Base-by-base conservation (phyloP, 2,113 vertebrate genomes). In the Hymenochirus boettgeri region DNA sequence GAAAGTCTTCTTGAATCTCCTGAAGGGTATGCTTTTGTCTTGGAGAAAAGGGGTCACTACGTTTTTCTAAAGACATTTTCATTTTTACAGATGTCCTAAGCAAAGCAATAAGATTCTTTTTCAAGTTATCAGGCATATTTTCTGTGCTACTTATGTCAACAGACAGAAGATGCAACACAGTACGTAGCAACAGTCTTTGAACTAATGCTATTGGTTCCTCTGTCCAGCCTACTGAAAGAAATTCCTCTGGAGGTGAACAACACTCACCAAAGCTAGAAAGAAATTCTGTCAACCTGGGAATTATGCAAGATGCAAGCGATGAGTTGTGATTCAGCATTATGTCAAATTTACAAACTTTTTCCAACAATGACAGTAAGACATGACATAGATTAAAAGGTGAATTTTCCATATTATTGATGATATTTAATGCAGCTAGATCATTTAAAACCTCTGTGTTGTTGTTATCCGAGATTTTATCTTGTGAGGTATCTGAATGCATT, bases 321-420 rank as follows among this genome's bases (percentile, higher is more conserved):
- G 93, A 92, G 72, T 82, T 93, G 76, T 90, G 92, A 81, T 90
- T 97, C 66, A 95, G 84, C 74, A 78, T 75, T 80, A 89, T 84
- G 82, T 99, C 95, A 76, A 97, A 94, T 63, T 89, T 94, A 69
- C 92, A 97, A 48, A 99, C 91, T 65, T 99, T 99, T 78, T 97
- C 93, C 58, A 99, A 72, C 25, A 98, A 82, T 12, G 94, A 97
- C 17, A 99, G 77, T 56, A 99, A 82, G 57, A 99, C 90, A 27
- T 77, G 86, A 75, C 96, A 97, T 61, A 99, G 86, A 54, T 96
- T 92, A 76, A 98, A 98, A 5, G 95, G 91, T 6, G 96, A 96
- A 67, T 95, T 95, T 74, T 91, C 85, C 77, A 76, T 74, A 58
- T 73, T 86, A 76, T 82, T 91, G 69, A 89, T 83, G 72, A 89